Base-by-base conservation (phyloP, 2,797 vertebrate genomes). In the Cirrhinus mrigala region DNA sequence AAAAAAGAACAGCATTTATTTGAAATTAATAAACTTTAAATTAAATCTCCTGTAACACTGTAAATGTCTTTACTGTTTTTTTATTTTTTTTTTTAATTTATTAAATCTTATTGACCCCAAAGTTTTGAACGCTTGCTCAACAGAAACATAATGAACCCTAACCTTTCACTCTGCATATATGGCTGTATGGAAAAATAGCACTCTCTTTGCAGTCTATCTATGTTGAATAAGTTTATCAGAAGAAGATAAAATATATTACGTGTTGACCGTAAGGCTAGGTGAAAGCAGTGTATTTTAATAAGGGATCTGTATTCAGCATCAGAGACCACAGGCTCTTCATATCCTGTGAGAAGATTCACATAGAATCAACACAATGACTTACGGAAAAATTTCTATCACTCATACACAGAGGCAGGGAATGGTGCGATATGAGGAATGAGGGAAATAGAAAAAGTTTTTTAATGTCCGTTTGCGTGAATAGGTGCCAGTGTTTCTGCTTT, bases 321-420 rank as follows among this genome's bases (percentile, higher is more conserved):
- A 75, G 50, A 75, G 48, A 33, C 50, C 48, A 6, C 73, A 24
- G 22, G 20, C 56, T 62, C 6, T 24, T 79, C 76, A 79, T 79
- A 62, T 79, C 76, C 76, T 46, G 54, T 62, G 37, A 56, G 33
- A 37, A 62, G 56, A 44, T 79, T 79, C 76, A 62, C 14, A 50
- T 27, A 5, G 46, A 73, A 50, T 15, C 50, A 54, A 54, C 50
- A 75, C 50, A 62, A 44, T 56, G 74, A 56, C 48, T 16, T 54
- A 27, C 2, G 44, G 70, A 46, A 50, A 22, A 4, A 33, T 54
- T 54, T 29, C 9, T 1, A 16, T 75, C 27, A 54, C 24, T 54
- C 48, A 54, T 54, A 22, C 48, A 54, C 73, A 54, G 16, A 18
- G 14, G 15, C n/a, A 54, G 73, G 69, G 9, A 27, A 52, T 33